Conservation (phyloP, 2,113 vertebrate species). For the Helogale parvula region DNA sequence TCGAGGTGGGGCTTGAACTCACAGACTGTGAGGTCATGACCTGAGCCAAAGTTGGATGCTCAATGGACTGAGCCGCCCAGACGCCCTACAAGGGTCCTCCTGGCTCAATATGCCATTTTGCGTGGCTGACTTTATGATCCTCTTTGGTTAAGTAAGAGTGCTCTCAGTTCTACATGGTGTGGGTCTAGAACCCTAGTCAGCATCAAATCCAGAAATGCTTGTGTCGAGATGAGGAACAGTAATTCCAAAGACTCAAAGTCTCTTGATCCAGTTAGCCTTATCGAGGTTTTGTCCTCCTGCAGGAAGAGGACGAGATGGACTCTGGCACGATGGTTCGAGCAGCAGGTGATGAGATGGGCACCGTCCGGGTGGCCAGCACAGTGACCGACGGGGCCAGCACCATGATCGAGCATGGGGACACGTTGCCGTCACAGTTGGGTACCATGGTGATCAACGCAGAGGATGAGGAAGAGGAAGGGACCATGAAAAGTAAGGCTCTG, state of each 20-base stretch:
- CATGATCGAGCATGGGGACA: slow-evolving; percentile 91
- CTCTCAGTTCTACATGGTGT: not conserved
- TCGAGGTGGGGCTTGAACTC: too few relatives aligned
- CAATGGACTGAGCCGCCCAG: too few relatives aligned
- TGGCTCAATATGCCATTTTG: not conserved
- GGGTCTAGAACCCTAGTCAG: not conserved
- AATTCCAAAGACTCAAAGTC: not conserved
- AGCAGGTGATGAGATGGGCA: slow-evolving; percentile 86
- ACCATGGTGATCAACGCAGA: slow-evolving; percentile 97
- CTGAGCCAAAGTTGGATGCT: too few relatives aligned
- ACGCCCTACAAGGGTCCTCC: not conserved
- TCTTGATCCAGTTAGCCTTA: not conserved
- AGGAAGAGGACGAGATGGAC: slow-evolving; percentile 95
- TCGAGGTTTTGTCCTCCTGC: not conserved
- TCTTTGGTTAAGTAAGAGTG: not conserved
- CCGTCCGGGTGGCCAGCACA: slow-evolving; percentile 89
- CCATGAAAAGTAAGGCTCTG: slow-evolving; percentile 93
- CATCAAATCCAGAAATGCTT: slow-evolving; percentile 6
- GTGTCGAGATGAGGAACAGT: not conserved
- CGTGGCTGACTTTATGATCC: not conserved
- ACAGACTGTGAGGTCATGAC: too few relatives aligned
- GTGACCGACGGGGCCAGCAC: slow-evolving; percentile 86
- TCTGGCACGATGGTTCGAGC: slow-evolving; percentile 95
- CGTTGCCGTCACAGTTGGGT: slow-evolving; percentile 91
- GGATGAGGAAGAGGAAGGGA: slow-evolving; percentile 93